Percentiles rank a stretch among this genome's conserved stretches.
These are phyloP conservation scores for Oenanthe melanoleuca DNA, from an alignment of 2,113 vertebrate species.

Conservation along the genomic window DNA sequence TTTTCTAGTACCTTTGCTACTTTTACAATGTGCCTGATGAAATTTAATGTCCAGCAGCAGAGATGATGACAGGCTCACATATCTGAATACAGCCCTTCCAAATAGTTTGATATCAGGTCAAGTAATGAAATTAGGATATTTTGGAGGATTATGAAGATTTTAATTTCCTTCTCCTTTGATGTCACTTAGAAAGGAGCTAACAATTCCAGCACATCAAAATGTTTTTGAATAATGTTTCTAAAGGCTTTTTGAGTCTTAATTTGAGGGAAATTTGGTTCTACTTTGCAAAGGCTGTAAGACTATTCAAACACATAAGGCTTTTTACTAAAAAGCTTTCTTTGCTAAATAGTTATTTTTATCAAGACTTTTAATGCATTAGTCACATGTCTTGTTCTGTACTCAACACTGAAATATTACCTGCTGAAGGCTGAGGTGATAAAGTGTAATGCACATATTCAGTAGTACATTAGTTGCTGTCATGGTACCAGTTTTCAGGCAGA, in stretches of 20 bases:
- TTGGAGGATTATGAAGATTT: constrained; percentile 14
- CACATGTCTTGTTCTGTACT: constrained; percentile 4
- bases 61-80: not conserved
- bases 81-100: not conserved
- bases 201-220: constrained; percentile 17
- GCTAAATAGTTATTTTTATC: constrained; percentile 56
- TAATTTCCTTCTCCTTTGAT: constrained; percentile 31
- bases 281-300: constrained; percentile 4
- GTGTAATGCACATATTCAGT: not conserved
- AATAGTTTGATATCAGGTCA: not conserved
- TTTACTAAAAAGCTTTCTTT: constrained; percentile 50
- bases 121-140: constrained; percentile 29
- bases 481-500: not conserved
- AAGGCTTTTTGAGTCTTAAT: constrained; percentile 45
- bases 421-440: constrained; percentile 9
- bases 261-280: constrained; percentile 8
- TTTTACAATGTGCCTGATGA: not conserved
- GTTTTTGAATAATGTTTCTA: constrained; percentile 29
- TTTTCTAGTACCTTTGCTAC: not conserved
- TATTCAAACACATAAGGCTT: not conserved
- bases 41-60: not conserved
- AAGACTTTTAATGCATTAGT: constrained; percentile 33
- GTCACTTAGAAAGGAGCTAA: constrained; percentile 15
- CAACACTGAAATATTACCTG: not conserved
- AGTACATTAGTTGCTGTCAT: not conserved